These are phyloP conservation scores for Trichonephila clavipes DNA, from an alignment of 1,140 invertebrate species.

Conservation along the genomic window DNA sequence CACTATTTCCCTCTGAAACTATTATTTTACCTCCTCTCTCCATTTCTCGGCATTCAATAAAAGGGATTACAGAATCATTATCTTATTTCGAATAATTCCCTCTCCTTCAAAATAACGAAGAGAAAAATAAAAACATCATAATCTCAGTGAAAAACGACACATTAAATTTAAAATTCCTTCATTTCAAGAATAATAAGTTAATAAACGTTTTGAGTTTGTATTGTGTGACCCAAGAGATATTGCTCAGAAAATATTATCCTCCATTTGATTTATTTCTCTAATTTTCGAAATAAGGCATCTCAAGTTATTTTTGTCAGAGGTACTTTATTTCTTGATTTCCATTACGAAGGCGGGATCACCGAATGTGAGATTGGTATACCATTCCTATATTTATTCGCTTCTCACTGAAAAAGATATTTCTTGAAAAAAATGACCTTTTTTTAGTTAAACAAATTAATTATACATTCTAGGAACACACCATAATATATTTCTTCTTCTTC, in stretches of 20 bases:
- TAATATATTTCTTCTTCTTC: background rate
- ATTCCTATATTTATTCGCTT: background rate
- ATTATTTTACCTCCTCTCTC: conserved; percentile 40
- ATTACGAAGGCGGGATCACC: background rate
- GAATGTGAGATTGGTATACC: background rate
- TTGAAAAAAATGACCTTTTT: background rate
- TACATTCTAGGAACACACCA: background rate
- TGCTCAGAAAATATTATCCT: background rate
- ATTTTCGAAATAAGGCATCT: background rate
- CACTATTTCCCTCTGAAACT: conserved; percentile 54
- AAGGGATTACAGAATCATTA: conserved; percentile 68
- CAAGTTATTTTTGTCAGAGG: background rate
- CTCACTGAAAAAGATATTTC: background rate
- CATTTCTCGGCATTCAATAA: conserved; percentile 31
- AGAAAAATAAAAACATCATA: conserved; percentile 6
- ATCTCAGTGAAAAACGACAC: background rate
- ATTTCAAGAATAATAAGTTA: conserved; percentile 24
- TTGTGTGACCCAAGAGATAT: conserved; percentile 11
- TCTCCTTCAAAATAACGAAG: background rate
- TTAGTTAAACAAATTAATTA: background rate
- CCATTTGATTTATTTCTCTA: conserved; percentile 27
- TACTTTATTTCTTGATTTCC: conserved; percentile 4
- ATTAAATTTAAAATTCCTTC: conserved; percentile 22
- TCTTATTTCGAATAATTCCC: conserved; percentile 40
- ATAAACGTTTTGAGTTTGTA: conserved; percentile 26